Evolutionary conservation across 92 coral and sea anemone species (phyloP).

Genomic region (Pocillopora grandis): DNA sequence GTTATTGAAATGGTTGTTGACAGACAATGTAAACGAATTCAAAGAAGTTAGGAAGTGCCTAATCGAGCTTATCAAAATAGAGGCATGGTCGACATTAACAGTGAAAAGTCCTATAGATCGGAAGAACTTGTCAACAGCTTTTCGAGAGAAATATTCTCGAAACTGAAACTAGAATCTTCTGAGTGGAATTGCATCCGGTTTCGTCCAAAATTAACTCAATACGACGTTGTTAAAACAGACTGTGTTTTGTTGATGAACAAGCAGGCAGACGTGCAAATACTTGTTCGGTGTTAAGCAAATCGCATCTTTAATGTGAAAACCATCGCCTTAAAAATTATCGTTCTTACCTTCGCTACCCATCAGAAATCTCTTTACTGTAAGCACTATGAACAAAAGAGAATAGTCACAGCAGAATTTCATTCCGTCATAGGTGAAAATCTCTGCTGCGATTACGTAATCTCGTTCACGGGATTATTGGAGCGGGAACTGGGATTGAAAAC

Average conservation of each 20-base stretch:
- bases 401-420: conserved; percentile 4
- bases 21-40: too few species aligned
- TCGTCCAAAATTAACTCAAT: too few species aligned
- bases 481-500: too few species aligned
- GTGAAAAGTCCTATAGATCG: background rate
- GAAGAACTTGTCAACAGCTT: background rate
- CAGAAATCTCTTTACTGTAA: background rate
- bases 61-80: too few species aligned
- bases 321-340: background rate
- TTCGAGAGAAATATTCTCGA: background rate
- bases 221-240: too few species aligned
- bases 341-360: conserved; percentile 44
- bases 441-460: background rate
- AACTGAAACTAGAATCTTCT: background rate
- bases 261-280: too few species aligned
- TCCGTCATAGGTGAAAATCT: background rate
- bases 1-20: too few species aligned
- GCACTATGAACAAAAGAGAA: background rate
- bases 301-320: background rate
- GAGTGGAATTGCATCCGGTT: background rate
- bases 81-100: background rate
- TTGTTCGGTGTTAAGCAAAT: too few species aligned
- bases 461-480: too few species aligned
- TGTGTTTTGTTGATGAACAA: too few species aligned
- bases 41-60: too few species aligned